Evolutionary conservation across 2,113 vertebrate genomes (phyloP), one percentile per base, ranked within the genome.

Genomic region (Neolamprologus falcicula): DNA sequence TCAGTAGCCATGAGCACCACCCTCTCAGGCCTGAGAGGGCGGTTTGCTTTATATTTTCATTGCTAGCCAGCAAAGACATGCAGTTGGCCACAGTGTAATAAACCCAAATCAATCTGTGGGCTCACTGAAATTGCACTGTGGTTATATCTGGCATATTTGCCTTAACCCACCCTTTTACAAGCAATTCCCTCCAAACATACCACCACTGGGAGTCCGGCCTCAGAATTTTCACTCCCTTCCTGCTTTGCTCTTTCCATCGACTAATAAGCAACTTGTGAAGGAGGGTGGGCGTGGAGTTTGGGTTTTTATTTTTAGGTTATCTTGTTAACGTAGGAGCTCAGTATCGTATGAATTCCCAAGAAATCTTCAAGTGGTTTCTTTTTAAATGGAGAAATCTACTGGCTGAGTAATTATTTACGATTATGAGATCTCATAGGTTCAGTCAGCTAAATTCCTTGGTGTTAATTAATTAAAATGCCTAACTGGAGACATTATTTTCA

Each of bases 31-130:
- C 86, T 21, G 47, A 89, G 50, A 80, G 55, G 55, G 19, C 7
- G 4, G 35, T 84, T 85, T 86, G 80, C 59, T 21, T 91, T 90
- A 90, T 88, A 92, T 94, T 93, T 92, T 86, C 71, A 35, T 83
- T 33, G 47, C 59, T 90, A 91, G 91, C 85, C 71, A 50, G 71
- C 13, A 78, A 33, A 54, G 55, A 88, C 21, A 83, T 68, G 40
- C 80, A 90, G 37, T 59, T 81, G 13, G 79, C 92, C 91, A 92
- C 90, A 85, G 89, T 89, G 7, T 42, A 86, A 92, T 92, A 81
- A 94, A 90, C 57, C 76, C 73, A 87, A 91, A 91, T 90, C 84
- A 92, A 86, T 90, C 79, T 87, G 84, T 61, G 89, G 86, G 19
- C 47, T 88, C 86, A 73, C 79, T 73, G 80, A 66, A 78, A 90